These are phyloP conservation scores for Protosalanx chinensis DNA, from an alignment of 2,797 vertebrate genomes.

Conservation along the genomic window DNA sequence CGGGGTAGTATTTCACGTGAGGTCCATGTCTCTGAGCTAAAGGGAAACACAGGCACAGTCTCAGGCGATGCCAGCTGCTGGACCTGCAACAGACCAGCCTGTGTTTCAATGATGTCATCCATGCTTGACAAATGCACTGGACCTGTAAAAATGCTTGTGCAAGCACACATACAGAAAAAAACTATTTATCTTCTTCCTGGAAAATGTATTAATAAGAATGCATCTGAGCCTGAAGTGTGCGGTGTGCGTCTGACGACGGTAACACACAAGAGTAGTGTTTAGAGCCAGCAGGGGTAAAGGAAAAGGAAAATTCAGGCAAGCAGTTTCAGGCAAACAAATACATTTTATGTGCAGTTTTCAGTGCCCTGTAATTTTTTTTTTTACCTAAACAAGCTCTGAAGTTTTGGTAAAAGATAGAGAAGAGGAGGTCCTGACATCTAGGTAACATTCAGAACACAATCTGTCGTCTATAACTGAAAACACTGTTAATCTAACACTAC, in stretches of 20 bases:
- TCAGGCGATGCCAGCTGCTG: constrained; percentile 22
- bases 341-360: constrained; percentile 64
- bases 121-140: constrained; percentile 65
- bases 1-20: constrained; percentile 24
- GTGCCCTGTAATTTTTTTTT: no score
- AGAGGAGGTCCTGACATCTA: no score
- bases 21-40: no score
- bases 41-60: constrained; percentile 20
- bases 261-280: constrained; percentile 19
- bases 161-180: constrained; percentile 73
- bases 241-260: constrained; percentile 61
- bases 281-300: constrained; percentile 40
- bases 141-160: constrained; percentile 67
- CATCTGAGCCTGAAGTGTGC: constrained; percentile 60
- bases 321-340: constrained; percentile 51
- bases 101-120: constrained; percentile 55
- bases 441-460: no score
- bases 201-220: constrained; percentile 65
- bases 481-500: no score
- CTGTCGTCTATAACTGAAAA: no score
- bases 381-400: no score
- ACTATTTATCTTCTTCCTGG: constrained; percentile 71
- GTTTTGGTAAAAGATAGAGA: no score
- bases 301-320: no score
- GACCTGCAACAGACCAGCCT: constrained; percentile 52